Evolutionary conservation across 2,888 invertebrate species (phyloP).

Genomic region (Calephelis perditalis): DNA sequence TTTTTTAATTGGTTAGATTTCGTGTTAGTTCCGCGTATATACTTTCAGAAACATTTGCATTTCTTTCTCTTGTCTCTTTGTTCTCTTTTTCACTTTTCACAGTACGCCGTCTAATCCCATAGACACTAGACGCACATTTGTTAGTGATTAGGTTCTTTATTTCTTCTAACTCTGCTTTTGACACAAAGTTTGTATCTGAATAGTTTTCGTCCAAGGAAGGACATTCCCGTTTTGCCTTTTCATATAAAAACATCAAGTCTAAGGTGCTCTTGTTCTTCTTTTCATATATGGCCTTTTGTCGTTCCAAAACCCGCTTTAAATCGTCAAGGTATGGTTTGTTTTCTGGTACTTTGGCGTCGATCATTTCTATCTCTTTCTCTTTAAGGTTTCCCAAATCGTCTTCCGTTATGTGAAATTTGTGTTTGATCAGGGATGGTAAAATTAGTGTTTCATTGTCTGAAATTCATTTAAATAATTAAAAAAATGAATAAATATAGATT

Average conservation of each 20-base stretch:
- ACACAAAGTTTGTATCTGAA: slow-evolving; percentile 43
- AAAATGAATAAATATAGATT: too few species aligned
- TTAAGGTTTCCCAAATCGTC: slow-evolving; percentile 44
- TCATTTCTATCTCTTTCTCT: slow-evolving; percentile 60
- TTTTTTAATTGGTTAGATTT: not conserved
- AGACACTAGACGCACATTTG: slow-evolving; percentile 47
- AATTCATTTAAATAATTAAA: too few species aligned
- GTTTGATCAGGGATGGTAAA: slow-evolving; percentile 33
- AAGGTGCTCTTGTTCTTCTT: slow-evolving; percentile 43
- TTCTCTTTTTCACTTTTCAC: slow-evolving; percentile 33
- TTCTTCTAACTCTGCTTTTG: slow-evolving; percentile 51
- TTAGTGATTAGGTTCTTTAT: slow-evolving; percentile 53
- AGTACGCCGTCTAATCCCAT: slow-evolving; percentile 48
- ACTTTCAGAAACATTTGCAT: slow-evolving; percentile 42
- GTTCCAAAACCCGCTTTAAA: slow-evolving; percentile 47
- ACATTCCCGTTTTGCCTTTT: slow-evolving; percentile 48
- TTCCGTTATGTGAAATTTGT: slow-evolving; percentile 44
- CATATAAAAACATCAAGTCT: slow-evolving; percentile 52
- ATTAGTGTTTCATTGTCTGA: too few species aligned
- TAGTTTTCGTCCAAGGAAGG: slow-evolving; percentile 37
- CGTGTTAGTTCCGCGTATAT: slow-evolving; percentile 41
- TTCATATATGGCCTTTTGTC: slow-evolving; percentile 36
- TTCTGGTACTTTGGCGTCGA: slow-evolving; percentile 52
- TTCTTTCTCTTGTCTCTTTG: slow-evolving; percentile 15
- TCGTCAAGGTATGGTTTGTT: slow-evolving; percentile 60